Conservation (phyloP, 2,888 invertebrate species). For the Oxycera nigricornis region DNA sequence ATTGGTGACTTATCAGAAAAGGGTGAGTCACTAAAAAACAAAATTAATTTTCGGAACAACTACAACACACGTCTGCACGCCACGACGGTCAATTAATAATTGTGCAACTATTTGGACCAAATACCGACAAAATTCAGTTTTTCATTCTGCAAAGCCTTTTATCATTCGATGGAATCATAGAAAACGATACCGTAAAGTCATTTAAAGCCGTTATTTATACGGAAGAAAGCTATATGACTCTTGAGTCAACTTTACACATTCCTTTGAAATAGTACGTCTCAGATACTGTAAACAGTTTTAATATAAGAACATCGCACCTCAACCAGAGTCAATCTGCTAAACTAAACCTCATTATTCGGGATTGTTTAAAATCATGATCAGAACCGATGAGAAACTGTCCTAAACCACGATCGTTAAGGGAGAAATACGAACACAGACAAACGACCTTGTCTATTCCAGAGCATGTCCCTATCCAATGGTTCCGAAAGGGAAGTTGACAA, state of each 20-base stretch:
- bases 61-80: no score
- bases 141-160: not conserved
- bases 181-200: not conserved
- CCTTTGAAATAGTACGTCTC: no score
- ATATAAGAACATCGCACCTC: not conserved
- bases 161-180: not conserved
- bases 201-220: not conserved
- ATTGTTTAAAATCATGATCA: not conserved
- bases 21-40: no score
- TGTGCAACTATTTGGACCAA: not conserved
- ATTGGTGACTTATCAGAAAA: no score
- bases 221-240: not conserved
- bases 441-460: constrained; percentile 7
- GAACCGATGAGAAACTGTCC: not conserved
- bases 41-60: no score
- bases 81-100: no score
- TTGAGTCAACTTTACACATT: not conserved
- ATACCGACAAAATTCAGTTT: no score
- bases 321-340: not conserved
- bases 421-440: not conserved
- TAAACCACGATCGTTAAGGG: no score
- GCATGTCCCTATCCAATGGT: constrained; percentile 10
- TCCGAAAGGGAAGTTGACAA: not conserved
- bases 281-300: not conserved
- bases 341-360: not conserved